Evolutionary conservation across 2,888 invertebrate genomes (phyloP).

Genomic region (Pandemis heparana): DNA sequence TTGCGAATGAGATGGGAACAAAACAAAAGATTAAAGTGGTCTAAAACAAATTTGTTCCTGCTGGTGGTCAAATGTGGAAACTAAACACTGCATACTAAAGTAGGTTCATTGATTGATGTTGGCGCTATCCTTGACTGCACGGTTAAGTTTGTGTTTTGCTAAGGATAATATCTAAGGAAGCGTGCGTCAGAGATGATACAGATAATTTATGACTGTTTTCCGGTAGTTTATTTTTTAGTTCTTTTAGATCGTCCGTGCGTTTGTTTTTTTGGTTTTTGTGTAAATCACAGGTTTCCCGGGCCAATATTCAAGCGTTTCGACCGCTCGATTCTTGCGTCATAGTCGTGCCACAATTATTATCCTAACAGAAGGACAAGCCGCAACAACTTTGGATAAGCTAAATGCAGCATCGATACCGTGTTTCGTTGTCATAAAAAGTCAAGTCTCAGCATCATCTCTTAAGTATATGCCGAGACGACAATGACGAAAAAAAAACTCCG

Average conservation of each 20-base stretch:
- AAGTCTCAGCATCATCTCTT: no score
- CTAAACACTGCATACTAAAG: background rate
- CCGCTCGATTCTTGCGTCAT: no score
- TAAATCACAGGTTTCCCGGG: no score
- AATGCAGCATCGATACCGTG: no score
- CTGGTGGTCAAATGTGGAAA: constrained; percentile 8
- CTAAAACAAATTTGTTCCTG: constrained; percentile 21
- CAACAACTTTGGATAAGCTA: no score
- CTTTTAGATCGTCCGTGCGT: background rate
- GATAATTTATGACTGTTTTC: constrained; percentile 18
- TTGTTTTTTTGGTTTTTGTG: background rate
- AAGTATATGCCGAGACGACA: no score
- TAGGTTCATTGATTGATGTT: background rate
- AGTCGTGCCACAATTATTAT: no score
- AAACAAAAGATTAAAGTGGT: constrained; percentile 13
- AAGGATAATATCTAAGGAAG: constrained; percentile 17
- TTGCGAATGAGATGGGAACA: constrained; percentile 12
- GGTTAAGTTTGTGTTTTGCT: constrained; percentile 13
- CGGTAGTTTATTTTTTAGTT: constrained; percentile 36
- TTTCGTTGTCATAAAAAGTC: no score
- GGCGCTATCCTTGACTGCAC: background rate
- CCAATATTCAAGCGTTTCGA: no score
- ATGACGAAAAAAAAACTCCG: no score
- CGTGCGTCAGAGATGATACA: constrained; percentile 14
- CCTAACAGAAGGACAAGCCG: no score